Evolutionary conservation across 1,140 invertebrate species (phyloP), one percentile per base, ranked within the genome.

Genomic region (Eulimnadia texana): DNA sequence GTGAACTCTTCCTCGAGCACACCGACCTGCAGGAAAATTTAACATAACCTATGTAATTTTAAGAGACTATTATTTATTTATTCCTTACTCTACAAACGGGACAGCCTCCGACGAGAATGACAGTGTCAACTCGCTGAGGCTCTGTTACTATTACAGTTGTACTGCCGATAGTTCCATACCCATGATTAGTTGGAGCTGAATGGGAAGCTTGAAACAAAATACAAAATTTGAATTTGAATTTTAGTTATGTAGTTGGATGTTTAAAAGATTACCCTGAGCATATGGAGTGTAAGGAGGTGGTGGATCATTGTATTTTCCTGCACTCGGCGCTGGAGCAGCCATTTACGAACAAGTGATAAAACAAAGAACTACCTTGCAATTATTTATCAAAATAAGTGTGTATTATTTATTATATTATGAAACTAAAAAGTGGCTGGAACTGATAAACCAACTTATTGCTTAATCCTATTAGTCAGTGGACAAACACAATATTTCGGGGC

Each of bases 1-100:
- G 86, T 86, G 69, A 83, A 88, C 70, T 89, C 86, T 70, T 91
- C 88, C 74, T 90, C 86, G 28, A 92, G 72, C 28, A 88, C 78
- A 20, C 88, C 89, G 60, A 90, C 73, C 82, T 84, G 66, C 47
- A 69, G 64, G 47, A 64, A 64, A 65, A 62, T 47, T n/a, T 33
- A 13, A 11, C 23, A 33, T 9, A n/a, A 19, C 3, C 22, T 16
- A 24, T 22, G 28, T 11, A n/a, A 52, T 53, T 51, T 24, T n/a
- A 25, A 33, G 42, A 20, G 6, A 24, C 22, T 24, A 11, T 57
- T 42, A 63, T 20, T 60, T 58, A 47, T 28, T 54, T 51, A 16
- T 59, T 49, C 72, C 74, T 73, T 71, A 83, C 84, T 66, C 86
- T 76, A 71, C 88, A 91, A 6, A 84, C 84, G 50, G 88, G 88